Percentiles rank a stretch among this genome's conserved stretches.
Evolutionary conservation across 1,140 invertebrate genomes (phyloP).

Genomic region (Rhopalosiphum padi): DNA sequence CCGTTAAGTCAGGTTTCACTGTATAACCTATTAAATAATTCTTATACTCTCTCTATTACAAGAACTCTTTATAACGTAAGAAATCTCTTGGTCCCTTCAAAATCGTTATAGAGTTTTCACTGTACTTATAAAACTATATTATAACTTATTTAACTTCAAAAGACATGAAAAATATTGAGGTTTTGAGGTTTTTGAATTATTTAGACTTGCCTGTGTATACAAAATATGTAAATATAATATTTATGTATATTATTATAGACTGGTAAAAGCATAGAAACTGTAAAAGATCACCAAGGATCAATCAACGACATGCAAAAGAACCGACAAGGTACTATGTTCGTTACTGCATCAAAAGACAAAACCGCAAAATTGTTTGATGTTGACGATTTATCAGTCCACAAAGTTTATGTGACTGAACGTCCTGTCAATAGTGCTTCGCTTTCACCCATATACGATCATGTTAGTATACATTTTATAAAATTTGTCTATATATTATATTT

Average conservation of each 20-base stretch:
- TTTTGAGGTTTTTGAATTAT: not conserved
- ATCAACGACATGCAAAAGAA: constrained; percentile 97
- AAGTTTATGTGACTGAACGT: constrained; percentile 95
- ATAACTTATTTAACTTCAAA: not conserved
- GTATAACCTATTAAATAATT: no score
- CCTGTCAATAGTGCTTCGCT: constrained; percentile 97
- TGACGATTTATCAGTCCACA: constrained; percentile 82
- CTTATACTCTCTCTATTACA: no score
- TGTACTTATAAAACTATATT: not conserved
- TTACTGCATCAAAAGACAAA: constrained; percentile 93
- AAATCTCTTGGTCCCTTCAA: no score
- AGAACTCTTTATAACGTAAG: no score
- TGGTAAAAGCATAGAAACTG: constrained; percentile 78
- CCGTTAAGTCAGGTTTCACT: no score
- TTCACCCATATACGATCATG: constrained; percentile 92
- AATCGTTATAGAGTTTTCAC: no score
- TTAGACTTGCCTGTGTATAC: not conserved
- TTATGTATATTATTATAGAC: constrained; percentile 68
- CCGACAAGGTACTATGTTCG: constrained; percentile 93
- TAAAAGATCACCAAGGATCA: constrained; percentile 81
- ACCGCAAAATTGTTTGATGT: constrained; percentile 94
- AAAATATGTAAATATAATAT: not conserved
- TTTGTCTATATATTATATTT: not conserved
- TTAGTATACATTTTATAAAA: constrained; percentile 64
- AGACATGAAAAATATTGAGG: not conserved